Base-by-base conservation (phyloP, 2,113 vertebrate species). In the Zosterops borbonicus region DNA sequence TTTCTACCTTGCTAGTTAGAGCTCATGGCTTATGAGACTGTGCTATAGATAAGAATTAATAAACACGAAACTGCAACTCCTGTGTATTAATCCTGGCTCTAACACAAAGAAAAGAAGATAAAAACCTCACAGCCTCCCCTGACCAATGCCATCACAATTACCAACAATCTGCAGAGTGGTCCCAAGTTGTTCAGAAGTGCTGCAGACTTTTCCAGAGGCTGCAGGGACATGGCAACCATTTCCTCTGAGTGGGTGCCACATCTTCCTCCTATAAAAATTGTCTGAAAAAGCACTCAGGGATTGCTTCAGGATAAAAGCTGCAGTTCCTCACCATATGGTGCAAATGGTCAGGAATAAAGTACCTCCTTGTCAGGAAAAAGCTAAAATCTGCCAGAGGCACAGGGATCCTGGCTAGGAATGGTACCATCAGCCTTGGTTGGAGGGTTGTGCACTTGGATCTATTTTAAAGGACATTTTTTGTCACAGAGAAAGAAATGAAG, bases 281-380 rank as follows among this genome's bases (percentile, higher is more conserved):
- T 77, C 69, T 83, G 63, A 83, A 94, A 94, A 92, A 91, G 87
- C 77, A 73, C 55, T 62, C n/a, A 29, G 82, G 47, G 81, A 91
- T 69, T 82, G 74, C 69, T 82, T 76, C 77, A 68, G 3, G 28
- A 84, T 89, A 89, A 95, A 95, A 94, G 62, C 77, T 76, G 67
- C 69, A 93, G 63, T 39, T 90, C 86, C 69, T 91, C 79, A 91
- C 39, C 81, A 86, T 73, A 62, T 78, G 82, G 75, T 80, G 55
- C 59, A 92, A 83, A 91, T 83, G 84, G 64, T 29, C 6, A 6
- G 64, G 84, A 92, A 83, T 65, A 37, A 53, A 88, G 35, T 14
- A 35, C 37, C n/a, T 71, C n/a, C 60, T 58, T 70, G 31, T 63
- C 71, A 94, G 79, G 65, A 44, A 85, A 85, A 90, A 94, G 74